Evolutionary conservation across 1,140 invertebrate genomes (phyloP).

Genomic region (Pseudomyrmex cubaensis): DNA sequence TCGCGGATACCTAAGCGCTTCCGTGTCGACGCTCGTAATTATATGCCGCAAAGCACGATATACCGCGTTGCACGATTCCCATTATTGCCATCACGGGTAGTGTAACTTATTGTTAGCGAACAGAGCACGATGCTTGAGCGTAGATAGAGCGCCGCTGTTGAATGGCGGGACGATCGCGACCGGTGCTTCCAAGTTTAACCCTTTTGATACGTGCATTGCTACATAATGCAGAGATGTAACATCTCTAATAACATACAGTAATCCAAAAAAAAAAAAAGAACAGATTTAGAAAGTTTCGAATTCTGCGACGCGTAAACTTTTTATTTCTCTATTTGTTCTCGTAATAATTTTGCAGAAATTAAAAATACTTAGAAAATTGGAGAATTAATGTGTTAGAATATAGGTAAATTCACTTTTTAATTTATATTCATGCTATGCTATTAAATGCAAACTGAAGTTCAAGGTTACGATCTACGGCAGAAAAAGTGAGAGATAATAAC

Average conservation of each 20-base stretch:
- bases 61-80: constrained; percentile 51
- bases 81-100: constrained; percentile 60
- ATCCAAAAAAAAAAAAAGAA: too few species aligned
- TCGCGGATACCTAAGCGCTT: constrained; percentile 67
- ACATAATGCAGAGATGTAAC: too few species aligned
- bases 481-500: background rate
- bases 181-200: constrained; percentile 26
- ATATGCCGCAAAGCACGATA: constrained; percentile 59
- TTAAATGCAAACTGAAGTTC: too few species aligned
- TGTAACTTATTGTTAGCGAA: constrained; percentile 64
- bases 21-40: constrained; percentile 71
- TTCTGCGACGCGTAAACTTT: too few species aligned
- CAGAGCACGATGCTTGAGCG: constrained; percentile 62
- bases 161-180: constrained; percentile 67
- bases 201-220: constrained; percentile 1
- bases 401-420: too few species aligned
- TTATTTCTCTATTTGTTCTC: too few species aligned
- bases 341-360: too few species aligned
- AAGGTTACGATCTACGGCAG: background rate
- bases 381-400: too few species aligned
- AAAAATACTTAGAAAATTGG: too few species aligned
- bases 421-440: too few species aligned
- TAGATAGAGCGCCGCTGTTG: constrained; percentile 61
- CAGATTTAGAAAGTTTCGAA: too few species aligned
- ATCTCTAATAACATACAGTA: too few species aligned